These are phyloP conservation scores for Ceratina calcarata DNA, from an alignment of 1,140 invertebrate species.

Conservation along the genomic window DNA sequence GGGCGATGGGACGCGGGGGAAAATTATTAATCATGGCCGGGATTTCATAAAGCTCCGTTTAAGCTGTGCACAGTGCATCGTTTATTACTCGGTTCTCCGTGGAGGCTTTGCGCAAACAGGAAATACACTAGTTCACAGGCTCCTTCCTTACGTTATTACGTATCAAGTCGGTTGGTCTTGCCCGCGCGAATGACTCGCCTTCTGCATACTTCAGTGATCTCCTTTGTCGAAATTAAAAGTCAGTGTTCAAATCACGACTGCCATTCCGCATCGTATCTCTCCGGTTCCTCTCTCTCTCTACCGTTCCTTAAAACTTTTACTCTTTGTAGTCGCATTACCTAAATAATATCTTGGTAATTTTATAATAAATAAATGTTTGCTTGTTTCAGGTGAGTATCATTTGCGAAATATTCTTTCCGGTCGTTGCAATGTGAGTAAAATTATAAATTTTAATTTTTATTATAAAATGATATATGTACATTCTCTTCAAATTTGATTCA, in stretches of 20 bases:
- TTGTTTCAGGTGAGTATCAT: constrained; percentile 22
- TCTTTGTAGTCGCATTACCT: not conserved
- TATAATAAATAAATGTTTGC: not conserved
- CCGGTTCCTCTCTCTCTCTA: too few species aligned
- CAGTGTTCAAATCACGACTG: constrained; percentile 19
- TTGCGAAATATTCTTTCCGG: not conserved
- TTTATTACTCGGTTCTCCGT: constrained; percentile 71
- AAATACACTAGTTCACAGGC: constrained; percentile 60
- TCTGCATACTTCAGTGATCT: not conserved
- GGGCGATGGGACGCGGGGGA: constrained; percentile 42
- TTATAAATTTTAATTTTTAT: not conserved
- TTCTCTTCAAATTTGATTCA: too few species aligned
- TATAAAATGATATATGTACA: too few species aligned
- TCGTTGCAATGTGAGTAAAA: not conserved
- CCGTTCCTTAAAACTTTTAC: not conserved
- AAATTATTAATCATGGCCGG: constrained; percentile 78
- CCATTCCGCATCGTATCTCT: too few species aligned
- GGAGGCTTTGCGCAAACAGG: constrained; percentile 63
- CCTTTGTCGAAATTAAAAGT: constrained; percentile 62
- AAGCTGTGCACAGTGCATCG: constrained; percentile 73
- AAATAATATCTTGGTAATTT: not conserved
- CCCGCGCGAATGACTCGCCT: constrained; percentile 31
- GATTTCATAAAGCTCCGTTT: constrained; percentile 78
- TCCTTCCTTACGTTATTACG: constrained; percentile 55
- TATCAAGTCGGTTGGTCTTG: constrained; percentile 52